A percentile compares a stretch with the other conserved stretches of the same genome.
phyloP scores from a whole-genome alignment of 2,113 vertebrate genomes.

The Lophura nycthemera region DNA sequence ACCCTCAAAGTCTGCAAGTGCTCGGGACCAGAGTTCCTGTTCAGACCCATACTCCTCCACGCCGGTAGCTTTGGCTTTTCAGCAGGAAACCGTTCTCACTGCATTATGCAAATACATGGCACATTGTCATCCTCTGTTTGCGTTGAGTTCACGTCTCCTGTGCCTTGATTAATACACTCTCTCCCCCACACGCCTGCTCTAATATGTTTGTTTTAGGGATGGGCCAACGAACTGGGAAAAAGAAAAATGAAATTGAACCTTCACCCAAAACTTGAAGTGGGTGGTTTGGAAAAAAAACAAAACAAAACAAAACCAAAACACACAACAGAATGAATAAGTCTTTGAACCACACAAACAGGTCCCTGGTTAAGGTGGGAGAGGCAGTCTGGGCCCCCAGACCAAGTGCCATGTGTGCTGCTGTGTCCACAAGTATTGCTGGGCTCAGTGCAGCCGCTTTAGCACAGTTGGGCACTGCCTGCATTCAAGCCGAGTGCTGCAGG shows the following conservation, averaged over 20 bases:
- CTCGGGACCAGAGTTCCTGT: background rate
- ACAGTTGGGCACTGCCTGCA: rapidly evolving
- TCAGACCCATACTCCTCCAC: background rate
- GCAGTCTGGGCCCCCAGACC: constrained; percentile 37
- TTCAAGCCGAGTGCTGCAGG: rapidly evolving
- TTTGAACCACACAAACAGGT: constrained; percentile 50
- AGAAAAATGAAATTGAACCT: constrained; percentile 69
- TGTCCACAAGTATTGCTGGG: background rate
- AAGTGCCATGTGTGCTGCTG: background rate
- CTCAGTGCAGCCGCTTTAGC: too few relatives aligned
- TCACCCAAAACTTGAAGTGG: constrained; percentile 61
- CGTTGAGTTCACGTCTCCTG: background rate
- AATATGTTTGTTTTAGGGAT: constrained; percentile 65
- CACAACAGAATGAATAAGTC: constrained; percentile 58
- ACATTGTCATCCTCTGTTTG: constrained; percentile 37
- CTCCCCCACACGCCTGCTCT: constrained; percentile 34
- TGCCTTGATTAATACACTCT: constrained; percentile 43
- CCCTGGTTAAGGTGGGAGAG: constrained; percentile 48
- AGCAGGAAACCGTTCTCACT: constrained; percentile 27
- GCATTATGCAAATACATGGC: constrained; percentile 31
- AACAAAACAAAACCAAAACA: background rate
- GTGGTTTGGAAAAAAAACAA: constrained; percentile 23
- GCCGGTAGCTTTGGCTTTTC: constrained; percentile 28
- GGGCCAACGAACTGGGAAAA: constrained; percentile 61
- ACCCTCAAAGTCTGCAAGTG: background rate